A percentile compares a stretch with the other conserved stretches of the same genome.
Conservation (phyloP, 2,797 vertebrate species). For the Vultur gryphus region DNA sequence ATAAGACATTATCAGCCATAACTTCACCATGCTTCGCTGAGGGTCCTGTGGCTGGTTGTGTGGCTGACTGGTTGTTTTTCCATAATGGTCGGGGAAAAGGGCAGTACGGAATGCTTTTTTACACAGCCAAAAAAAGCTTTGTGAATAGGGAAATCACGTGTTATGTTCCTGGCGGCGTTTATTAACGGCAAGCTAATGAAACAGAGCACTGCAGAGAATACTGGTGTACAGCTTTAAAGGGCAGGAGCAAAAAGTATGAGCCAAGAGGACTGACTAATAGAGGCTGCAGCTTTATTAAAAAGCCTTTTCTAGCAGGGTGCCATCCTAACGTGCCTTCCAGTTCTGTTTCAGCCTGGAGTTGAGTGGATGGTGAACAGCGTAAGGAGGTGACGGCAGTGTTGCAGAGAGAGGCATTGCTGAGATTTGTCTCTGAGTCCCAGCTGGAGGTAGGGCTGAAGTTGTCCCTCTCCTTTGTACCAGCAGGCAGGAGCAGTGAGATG, state of each 20-base stretch:
- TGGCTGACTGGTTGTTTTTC: background rate
- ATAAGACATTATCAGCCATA: background rate
- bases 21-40: rapidly evolving
- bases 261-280: background rate
- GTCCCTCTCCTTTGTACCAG: background rate
- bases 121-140: background rate
- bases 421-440: background rate
- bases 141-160: background rate
- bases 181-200: constrained; percentile 2
- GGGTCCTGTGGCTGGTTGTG: background rate
- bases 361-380: background rate
- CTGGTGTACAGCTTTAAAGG: constrained; percentile 6
- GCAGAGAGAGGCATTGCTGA: background rate
- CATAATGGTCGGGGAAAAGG: rapidly evolving
- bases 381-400: rapidly evolving
- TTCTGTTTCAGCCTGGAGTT: background rate
- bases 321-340: background rate
- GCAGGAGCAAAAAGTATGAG: background rate
- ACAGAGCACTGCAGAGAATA: background rate
- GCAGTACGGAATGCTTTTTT: background rate
- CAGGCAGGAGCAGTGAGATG: background rate
- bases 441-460: background rate
- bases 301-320: background rate
- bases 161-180: background rate
- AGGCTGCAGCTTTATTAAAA: background rate